Evolutionary conservation across 2,797 vertebrate genomes (phyloP).

Genomic region (Arremon aurantiirostris): DNA sequence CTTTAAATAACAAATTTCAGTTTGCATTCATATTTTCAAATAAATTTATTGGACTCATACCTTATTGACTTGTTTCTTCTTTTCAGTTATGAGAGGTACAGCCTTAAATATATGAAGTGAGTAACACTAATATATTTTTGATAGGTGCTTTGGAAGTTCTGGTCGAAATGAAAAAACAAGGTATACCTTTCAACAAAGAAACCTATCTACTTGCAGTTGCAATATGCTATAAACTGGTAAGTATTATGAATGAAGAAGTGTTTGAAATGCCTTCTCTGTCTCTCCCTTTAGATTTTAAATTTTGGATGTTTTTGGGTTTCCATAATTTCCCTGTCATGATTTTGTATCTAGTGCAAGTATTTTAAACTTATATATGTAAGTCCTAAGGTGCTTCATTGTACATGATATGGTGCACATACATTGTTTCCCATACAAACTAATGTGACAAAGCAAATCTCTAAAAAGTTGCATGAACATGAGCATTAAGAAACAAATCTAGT

Average conservation of each 20-base stretch:
- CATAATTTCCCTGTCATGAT: neutral
- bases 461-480: neutral
- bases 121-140: neutral
- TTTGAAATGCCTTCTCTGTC: neutral
- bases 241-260: neutral
- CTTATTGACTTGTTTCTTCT: neutral
- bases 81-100: neutral
- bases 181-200: slow-evolving; percentile 81
- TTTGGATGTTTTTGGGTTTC: neutral
- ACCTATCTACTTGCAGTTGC: slow-evolving; percentile 83
- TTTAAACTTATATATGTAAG: neutral
- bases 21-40: neutral
- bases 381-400: neutral
- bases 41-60: neutral
- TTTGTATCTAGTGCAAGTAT: neutral
- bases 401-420: neutral
- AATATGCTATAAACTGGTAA: slow-evolving; percentile 90
- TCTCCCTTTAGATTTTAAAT: neutral
- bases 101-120: neutral
- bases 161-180: slow-evolving; percentile 83
- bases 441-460: neutral
- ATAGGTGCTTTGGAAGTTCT: slow-evolving; percentile 86
- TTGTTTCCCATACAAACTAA: neutral
- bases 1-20: neutral
- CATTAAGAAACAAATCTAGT: neutral